Conservation (phyloP, 1,140 invertebrate genomes). For the Saccostrea cuccullata region DNA sequence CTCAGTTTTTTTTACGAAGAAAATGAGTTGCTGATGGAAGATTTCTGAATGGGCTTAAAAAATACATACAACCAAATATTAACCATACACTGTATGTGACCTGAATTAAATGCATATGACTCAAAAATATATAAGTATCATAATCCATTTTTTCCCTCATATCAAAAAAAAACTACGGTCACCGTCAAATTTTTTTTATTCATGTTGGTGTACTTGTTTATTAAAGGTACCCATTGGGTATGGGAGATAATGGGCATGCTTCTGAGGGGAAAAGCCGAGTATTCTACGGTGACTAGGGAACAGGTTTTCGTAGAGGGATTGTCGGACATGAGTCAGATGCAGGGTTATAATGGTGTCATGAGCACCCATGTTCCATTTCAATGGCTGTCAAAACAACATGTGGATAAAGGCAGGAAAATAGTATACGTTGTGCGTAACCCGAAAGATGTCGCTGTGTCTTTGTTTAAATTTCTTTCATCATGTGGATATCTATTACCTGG, state of each 20-base stretch:
- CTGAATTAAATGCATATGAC: too few species aligned
- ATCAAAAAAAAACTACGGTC: too few species aligned
- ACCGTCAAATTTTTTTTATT: too few species aligned
- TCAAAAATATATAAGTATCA: too few species aligned
- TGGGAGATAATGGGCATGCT: constrained; percentile 56
- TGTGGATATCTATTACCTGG: not conserved
- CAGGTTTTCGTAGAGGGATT: not conserved
- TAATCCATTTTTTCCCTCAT: too few species aligned
- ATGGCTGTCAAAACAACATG: constrained; percentile 37
- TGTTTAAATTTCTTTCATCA: constrained; percentile 41
- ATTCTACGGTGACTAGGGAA: constrained; percentile 22
- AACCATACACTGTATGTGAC: too few species aligned
- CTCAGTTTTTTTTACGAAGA: too few species aligned
- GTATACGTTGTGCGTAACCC: constrained; percentile 55
- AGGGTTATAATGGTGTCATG: constrained; percentile 46
- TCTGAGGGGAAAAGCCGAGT: constrained; percentile 38
- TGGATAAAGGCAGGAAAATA: constrained; percentile 51
- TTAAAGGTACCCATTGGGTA: constrained; percentile 56
- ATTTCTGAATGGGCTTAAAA: too few species aligned
- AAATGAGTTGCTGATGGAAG: too few species aligned
- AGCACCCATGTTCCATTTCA: constrained; percentile 50
- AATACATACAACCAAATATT: too few species aligned
- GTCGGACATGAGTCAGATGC: not conserved
- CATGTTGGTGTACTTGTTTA: not conserved
- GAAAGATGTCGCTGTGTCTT: constrained; percentile 58